Evolutionary conservation across 2,797 vertebrate species (phyloP).

Genomic region (Pogonophryne albipinna): DNA sequence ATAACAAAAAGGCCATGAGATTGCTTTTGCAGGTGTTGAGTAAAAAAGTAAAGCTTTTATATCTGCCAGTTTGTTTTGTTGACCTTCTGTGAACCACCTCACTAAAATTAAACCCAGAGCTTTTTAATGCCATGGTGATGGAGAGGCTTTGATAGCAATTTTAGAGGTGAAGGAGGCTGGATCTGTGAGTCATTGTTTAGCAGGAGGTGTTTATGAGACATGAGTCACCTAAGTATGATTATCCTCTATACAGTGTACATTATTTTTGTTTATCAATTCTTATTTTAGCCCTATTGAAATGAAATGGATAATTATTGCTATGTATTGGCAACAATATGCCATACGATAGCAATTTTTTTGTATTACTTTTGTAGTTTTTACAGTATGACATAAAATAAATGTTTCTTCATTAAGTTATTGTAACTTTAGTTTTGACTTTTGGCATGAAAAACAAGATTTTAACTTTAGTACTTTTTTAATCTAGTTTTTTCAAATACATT

Average conservation of each 20-base stretch:
- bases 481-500: too few species aligned
- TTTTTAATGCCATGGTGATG: constrained; percentile 55
- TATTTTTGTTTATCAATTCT: neutral
- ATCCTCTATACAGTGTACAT: neutral
- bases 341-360: too few species aligned
- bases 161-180: constrained; percentile 23
- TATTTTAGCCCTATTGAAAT: neutral
- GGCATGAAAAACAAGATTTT: too few species aligned
- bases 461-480: too few species aligned
- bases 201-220: constrained; percentile 28
- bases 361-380: too few species aligned
- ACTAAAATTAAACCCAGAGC: constrained; percentile 45
- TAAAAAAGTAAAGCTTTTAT: constrained; percentile 30
- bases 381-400: too few species aligned
- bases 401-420: too few species aligned
- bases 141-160: constrained; percentile 59
- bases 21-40: constrained; percentile 3
- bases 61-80: constrained; percentile 45
- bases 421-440: too few species aligned
- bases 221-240: neutral
- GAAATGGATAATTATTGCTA: too few species aligned
- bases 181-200: constrained; percentile 50
- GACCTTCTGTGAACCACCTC: constrained; percentile 36
- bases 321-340: too few species aligned
- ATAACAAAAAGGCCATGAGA: constrained; percentile 20